These are phyloP conservation scores for Rhagoletis pomonella DNA, from an alignment of 1,140 invertebrate species.

Conservation along the genomic window DNA sequence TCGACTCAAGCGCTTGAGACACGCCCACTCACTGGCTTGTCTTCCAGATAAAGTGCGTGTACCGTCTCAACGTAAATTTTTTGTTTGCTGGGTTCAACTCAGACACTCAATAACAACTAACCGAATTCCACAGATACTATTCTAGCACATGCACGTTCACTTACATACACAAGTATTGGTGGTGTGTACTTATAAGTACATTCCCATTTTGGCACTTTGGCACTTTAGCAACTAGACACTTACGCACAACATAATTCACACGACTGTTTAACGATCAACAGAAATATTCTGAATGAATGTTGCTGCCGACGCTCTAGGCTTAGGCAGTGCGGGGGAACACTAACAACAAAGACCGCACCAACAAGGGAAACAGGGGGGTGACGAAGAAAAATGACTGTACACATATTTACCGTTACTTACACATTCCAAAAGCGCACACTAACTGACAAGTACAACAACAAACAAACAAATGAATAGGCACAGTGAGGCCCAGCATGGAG, in stretches of 20 bases:
- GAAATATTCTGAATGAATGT: slow-evolving; percentile 35
- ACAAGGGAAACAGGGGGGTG: neutral
- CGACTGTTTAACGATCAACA: slow-evolving; percentile 16
- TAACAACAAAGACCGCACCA: neutral
- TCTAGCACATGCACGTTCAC: neutral
- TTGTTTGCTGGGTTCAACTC: neutral
- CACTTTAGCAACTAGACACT: slow-evolving; percentile 31
- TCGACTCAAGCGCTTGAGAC: too few species aligned
- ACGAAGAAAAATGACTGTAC: neutral
- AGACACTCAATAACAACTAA: neutral
- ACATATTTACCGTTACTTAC: neutral
- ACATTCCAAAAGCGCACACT: neutral
- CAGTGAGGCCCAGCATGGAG: neutral
- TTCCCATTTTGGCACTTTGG: neutral
- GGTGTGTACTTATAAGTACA: neutral
- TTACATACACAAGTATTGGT: neutral
- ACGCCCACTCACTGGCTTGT: too few species aligned
- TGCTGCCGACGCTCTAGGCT: neutral
- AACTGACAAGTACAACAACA: neutral
- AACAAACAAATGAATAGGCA: neutral
- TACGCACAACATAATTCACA: slow-evolving; percentile 46
- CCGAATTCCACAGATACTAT: neutral
- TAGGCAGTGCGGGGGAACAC: neutral
- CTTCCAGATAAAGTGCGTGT: too few species aligned
- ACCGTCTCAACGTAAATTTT: too few species aligned